These are phyloP conservation scores for Ibidorhyncha struthersii DNA, from an alignment of 2,113 vertebrate species.

Conservation along the genomic window DNA sequence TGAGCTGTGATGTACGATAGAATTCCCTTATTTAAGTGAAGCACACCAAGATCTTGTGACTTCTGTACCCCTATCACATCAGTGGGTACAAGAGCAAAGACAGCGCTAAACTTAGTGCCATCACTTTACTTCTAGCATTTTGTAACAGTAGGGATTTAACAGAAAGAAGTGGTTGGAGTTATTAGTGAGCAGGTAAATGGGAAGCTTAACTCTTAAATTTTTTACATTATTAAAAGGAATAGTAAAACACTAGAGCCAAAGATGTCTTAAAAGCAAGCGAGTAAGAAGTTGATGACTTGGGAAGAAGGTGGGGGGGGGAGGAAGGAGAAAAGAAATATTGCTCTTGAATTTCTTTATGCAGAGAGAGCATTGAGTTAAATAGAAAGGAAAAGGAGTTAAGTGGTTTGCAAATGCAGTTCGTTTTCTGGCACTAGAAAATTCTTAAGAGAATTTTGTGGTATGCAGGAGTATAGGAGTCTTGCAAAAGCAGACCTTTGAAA, in stretches of 20 bases:
- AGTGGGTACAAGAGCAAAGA: neutral
- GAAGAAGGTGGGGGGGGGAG: neutral
- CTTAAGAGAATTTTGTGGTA: neutral
- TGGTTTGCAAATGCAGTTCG: neutral
- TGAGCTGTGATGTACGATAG: neutral
- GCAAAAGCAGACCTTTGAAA: constrained; percentile 1
- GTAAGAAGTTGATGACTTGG: neutral
- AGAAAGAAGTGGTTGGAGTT: neutral
- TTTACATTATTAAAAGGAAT: neutral
- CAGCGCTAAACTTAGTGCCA: neutral
- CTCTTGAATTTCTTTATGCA: neutral
- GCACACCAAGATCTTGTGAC: neutral
- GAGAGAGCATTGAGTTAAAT: neutral
- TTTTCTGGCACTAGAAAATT: neutral
- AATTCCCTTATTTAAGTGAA: constrained; percentile 33
- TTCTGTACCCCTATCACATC: neutral
- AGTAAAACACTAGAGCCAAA: neutral
- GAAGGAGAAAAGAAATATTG: neutral
- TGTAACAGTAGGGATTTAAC: neutral
- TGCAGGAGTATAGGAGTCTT: neutral
- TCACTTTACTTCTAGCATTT: neutral
- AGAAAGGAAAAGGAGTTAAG: neutral
- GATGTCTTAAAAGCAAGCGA: neutral
- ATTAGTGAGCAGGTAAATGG: neutral
- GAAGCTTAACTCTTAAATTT: neutral